phyloP scores from a whole-genome alignment of 2,888 invertebrate genomes.

The Erebia epiphron region DNA sequence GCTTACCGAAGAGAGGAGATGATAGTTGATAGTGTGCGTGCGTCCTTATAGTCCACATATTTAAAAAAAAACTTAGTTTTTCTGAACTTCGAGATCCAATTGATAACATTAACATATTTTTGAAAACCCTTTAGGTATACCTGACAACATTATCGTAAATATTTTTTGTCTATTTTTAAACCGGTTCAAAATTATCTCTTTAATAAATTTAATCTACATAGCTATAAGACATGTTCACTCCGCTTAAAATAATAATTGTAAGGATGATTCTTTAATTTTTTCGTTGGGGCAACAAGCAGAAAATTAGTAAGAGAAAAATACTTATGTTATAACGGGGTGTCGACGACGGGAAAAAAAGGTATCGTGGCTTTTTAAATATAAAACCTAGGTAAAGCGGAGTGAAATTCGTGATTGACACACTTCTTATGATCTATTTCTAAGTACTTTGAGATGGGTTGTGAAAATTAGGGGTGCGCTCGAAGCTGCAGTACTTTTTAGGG shows the following conservation, averaged over 20 bases:
- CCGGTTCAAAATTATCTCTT: not conserved
- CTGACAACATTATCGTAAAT: not conserved
- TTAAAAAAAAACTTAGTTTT: not conserved
- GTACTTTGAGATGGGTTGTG: conserved; percentile 50
- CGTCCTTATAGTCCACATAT: not conserved
- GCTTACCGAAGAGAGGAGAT: not conserved
- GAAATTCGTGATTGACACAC: conserved; percentile 58
- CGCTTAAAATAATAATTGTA: not conserved
- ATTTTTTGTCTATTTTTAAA: not conserved
- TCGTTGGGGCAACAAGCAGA: too few relatives aligned
- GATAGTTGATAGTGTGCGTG: not conserved
- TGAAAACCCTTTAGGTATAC: not conserved
- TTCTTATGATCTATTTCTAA: conserved; percentile 71
- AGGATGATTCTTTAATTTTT: too few relatives aligned
- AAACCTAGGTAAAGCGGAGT: conserved; percentile 39
- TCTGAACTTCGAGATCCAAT: not conserved
- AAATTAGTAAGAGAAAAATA: too few relatives aligned
- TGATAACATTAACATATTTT: not conserved
- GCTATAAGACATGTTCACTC: conserved; percentile 20
- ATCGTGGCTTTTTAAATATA: not conserved
- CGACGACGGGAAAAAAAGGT: not conserved
- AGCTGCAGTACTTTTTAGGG: conserved; percentile 44
- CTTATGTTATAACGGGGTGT: too few relatives aligned
- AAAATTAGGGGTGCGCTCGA: conserved; percentile 41
- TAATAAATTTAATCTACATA: not conserved